Base-by-base conservation (phyloP, 1,140 invertebrate genomes). In the Lordiphosa collinella region DNA sequence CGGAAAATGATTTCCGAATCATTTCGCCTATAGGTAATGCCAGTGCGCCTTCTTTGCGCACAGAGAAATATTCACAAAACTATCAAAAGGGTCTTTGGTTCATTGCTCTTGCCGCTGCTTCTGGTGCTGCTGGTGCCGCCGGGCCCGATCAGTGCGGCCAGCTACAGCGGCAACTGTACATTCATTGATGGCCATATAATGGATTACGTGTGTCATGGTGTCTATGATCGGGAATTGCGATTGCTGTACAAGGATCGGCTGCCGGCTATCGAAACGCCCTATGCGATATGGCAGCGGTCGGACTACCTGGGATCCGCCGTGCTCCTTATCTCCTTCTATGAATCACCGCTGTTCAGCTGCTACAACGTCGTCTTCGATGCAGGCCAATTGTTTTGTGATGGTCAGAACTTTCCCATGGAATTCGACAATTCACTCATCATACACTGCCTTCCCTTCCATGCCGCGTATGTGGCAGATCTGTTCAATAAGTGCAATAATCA, bases 11-110 rank as follows among this genome's bases (percentile, higher is more conserved):
- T 71, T 64, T 54, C 40, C 50, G 54, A 71, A 84, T 69, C 71
- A 66, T 71, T 82, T 53, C 49, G 58, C 57, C 52, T 67, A 54
- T 82, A 80, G 79, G 75, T 60, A 74, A 80, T 80, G 75, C 71
- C 58, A 80, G 71, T 82, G 59, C 63, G 76, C 66, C 63, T 62
- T 44, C 66, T 46, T 50, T 36, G 44, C 54, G 47, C 78, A 62
- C 60, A 44, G 67, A 68, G 54, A 44, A 51, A 54, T 50, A 76
- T 57, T 67, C 58, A 61, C 38, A 48, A 47, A 43, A 82, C 60
- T 67, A 63, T 71, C 43, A 80, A 80, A 43, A 55, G 63, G 40
- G 61, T 65, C 50, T 56, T 59, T 64, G 65, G 43, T 41, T 64
- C 55, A 44, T 29, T 59, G 48, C 53, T 76, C 32, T n/a, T 49